Evolutionary conservation across 2,113 vertebrate species (phyloP).

Genomic region (Heteronetta atricapilla): DNA sequence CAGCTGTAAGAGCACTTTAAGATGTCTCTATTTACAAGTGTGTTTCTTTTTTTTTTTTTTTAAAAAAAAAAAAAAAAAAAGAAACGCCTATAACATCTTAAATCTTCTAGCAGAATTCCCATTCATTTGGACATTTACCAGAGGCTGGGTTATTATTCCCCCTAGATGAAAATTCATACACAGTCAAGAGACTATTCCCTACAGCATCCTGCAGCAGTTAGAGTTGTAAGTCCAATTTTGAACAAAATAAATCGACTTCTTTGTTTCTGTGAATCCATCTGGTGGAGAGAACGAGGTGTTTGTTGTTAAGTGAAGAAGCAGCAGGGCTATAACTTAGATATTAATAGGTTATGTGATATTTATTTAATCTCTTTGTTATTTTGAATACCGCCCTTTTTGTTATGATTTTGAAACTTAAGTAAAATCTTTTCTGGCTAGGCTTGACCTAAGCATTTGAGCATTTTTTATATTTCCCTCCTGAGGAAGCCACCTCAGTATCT

Average conservation of each 20-base stretch:
- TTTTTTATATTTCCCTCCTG: neutral
- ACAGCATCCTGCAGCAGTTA: neutral
- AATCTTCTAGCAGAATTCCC: neutral
- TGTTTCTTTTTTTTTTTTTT: no score
- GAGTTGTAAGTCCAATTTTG: neutral
- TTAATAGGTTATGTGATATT: neutral
- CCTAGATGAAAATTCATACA: neutral
- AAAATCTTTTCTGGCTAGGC: neutral
- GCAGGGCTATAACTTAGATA: neutral
- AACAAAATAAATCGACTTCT: neutral
- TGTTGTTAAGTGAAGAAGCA: neutral
- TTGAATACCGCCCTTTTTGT: neutral
- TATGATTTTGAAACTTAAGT: neutral
- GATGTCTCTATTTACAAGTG: conserved; percentile 8
- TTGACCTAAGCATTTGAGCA: neutral
- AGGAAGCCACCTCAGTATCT: neutral
- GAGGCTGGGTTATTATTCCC: neutral
- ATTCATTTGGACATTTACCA: neutral
- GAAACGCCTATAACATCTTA: neutral
- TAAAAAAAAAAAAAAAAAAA: neutral
- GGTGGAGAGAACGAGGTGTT: neutral
- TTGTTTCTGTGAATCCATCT: neutral
- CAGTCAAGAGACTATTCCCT: neutral
- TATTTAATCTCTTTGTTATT: neutral
- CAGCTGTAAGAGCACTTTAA: conserved; percentile 34